phyloP scores from a whole-genome alignment of 2,888 invertebrate species.

The Caenorhabditis japonica region DNA sequence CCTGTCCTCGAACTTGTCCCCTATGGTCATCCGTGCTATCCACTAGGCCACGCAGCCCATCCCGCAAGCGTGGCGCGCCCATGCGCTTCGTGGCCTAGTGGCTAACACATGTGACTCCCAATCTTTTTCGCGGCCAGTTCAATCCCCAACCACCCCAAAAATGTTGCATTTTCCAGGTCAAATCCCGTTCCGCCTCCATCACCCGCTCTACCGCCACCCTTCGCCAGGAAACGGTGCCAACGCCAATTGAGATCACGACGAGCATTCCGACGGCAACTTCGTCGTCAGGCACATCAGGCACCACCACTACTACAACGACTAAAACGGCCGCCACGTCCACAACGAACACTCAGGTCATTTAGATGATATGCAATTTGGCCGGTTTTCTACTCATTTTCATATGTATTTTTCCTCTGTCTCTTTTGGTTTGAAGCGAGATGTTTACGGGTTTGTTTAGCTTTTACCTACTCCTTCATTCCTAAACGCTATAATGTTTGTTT shows the following conservation, averaged over 20 bases:
- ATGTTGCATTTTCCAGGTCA: constrained; percentile 31
- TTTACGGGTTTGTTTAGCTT: constrained; percentile 7
- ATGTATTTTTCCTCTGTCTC: constrained; percentile 21
- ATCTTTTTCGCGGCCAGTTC: too few species aligned
- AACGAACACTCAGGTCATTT: constrained; percentile 32
- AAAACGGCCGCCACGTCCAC: constrained; percentile 9
- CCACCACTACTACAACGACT: background rate
- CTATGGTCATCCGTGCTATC: too few species aligned
- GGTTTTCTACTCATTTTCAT: constrained; percentile 25
- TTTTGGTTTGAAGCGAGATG: too few species aligned
- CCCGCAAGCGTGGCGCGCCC: too few species aligned
- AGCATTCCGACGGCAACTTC: constrained; percentile 20
- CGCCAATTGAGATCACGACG: constrained; percentile 41
- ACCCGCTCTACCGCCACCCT: constrained; percentile 51
- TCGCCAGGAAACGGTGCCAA: constrained; percentile 46
- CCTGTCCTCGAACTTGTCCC: too few species aligned
- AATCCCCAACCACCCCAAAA: background rate
- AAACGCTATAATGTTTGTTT: too few species aligned
- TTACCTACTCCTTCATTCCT: background rate
- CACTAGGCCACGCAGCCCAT: too few species aligned
- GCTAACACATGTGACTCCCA: too few species aligned
- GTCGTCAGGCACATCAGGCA: constrained; percentile 3
- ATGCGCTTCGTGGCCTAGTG: too few species aligned
- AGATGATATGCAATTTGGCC: too few species aligned
- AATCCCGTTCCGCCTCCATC: constrained; percentile 42